Base-by-base conservation (phyloP, 2,888 invertebrate species). In the Drosophila siamana region DNA sequence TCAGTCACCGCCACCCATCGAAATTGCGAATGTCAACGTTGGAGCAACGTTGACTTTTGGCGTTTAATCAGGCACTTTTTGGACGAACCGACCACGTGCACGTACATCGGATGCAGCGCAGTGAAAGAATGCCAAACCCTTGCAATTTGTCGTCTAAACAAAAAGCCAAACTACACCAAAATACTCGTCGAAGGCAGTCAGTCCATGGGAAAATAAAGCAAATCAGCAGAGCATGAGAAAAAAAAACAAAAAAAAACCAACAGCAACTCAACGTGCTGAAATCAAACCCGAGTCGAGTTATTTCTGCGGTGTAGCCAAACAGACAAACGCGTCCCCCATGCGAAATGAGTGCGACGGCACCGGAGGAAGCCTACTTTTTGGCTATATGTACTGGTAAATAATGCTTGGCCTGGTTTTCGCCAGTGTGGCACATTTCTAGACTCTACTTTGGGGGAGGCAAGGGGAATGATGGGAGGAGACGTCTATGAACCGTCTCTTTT, bases 81-180 rank as follows among this genome's bases (percentile, higher is more conserved):
- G 40, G 26, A 40, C 15, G 46, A 15, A 38, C 28, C 50, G 46
- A 54, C 54, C 86, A 83, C 83, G 86, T 82, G 65, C 64, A 28
- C 57, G 54, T 41, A 38, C 33, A 15, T 38, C 36, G 56, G 66
- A 69, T 70, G 68, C 68, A 69, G 71, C 43, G 64, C 65, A 59
- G 52, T 66, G 72, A 69, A 69, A 71, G 67, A 80, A 77, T 72
- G 55, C 64, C 60, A 64, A 80, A 67, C 74, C 67, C 76, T 61
- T 74, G 76, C 86, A 83, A 82, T 87, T 85, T 85, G 85, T 76
- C 83, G 71, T 69, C 80, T 76, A 78, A 78, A 87, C 76, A 87
- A 80, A 75, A 80, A 63, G 55, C 46, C 44, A 63, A 72, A 72
- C 64, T 68, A 59, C 55, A 57, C 43, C 30, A 54, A 75, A 75